Conservation (phyloP, 2,888 invertebrate genomes). For the Cephus runcator region DNA sequence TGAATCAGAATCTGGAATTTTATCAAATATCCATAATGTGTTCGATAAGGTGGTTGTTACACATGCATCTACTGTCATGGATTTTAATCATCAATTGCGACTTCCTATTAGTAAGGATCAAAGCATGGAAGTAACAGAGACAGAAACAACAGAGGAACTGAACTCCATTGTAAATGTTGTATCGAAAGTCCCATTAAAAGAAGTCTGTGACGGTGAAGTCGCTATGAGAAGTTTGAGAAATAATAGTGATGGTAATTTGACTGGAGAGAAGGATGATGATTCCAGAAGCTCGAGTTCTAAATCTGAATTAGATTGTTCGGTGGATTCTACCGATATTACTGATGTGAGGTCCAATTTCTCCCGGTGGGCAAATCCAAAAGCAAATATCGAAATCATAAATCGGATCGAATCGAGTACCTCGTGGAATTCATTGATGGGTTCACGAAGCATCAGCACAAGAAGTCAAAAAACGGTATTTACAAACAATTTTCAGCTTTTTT, state of each 20-base stretch:
- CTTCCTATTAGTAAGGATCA: not conserved
- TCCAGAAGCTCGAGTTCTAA: slow-evolving; percentile 12
- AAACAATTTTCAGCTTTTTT: slow-evolving; percentile 2
- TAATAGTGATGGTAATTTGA: slow-evolving; percentile 19
- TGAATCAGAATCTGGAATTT: not conserved
- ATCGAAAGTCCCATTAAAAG: slow-evolving; percentile 48
- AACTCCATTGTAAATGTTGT: slow-evolving; percentile 33
- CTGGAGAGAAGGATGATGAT: not conserved
- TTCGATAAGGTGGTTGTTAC: not conserved
- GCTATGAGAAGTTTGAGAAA: slow-evolving; percentile 8
- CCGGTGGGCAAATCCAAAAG: slow-evolving; percentile 34
- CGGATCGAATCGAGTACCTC: not conserved
- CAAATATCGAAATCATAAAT: slow-evolving; percentile 4
- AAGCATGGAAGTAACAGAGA: not conserved
- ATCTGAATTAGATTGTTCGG: slow-evolving; percentile 19
- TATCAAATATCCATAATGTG: slow-evolving; percentile 1
- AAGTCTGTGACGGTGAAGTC: slow-evolving; percentile 26
- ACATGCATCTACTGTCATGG: not conserved
- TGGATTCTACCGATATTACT: slow-evolving; percentile 5
- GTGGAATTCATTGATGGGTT: slow-evolving; percentile 3
- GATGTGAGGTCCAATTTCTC: slow-evolving; percentile 24
- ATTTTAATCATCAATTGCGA: not conserved
- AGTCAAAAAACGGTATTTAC: slow-evolving; percentile 10
- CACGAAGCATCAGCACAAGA: slow-evolving; percentile 7
- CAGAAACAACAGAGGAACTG: not conserved